Base-by-base conservation (phyloP, 2,888 invertebrate genomes). In the Drosophila melanocephala region DNA sequence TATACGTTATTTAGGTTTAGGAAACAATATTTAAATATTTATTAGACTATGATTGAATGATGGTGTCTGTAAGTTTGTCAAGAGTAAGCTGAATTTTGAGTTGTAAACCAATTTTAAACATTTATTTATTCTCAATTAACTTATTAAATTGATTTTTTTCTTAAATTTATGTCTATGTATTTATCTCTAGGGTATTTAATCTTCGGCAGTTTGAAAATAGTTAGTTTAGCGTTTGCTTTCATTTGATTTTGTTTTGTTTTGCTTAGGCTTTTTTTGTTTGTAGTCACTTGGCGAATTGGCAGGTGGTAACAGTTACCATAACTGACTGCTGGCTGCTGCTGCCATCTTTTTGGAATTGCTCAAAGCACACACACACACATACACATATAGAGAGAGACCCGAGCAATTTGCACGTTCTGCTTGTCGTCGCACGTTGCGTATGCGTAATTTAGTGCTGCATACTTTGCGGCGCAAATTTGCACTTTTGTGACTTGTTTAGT, bases 221-320 rank as follows among this genome's bases (percentile, higher is more conserved):
- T 42, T 72, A 16, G 19, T 22, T 58, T 63, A 30, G 35, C 3
- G 37, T 19, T 51, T 63, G 65, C 39, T 72, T 77, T 62, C 64
- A 63, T 74, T 83, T 70, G 83, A 74, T 75, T 88, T 67, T 71
- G 72, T 66, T 67, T 76, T 37, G 61, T 60, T 66, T 79, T 52
- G 35, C 10, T 70, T 61, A 66, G 72, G 59, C 75, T 68, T 33
- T 33, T 69, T 47, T 85, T 89, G 87, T 84, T 85, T 85, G 91
- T 72, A 91, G 85, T 89, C 91, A 90, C 91, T 90, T 89, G 91
- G 85, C 87, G 84, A 91, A 87, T 89, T 86, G 85, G 74, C 90
- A 89, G 85, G 51, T 69, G 60, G 73, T 58, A 59, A 77, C 71
- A 42, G 61, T 26, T 12, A 52, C 75, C 30, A 69, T 52, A 47